Conservation (phyloP, 2,888 invertebrate genomes). For the Tetheella fluctuosa region DNA sequence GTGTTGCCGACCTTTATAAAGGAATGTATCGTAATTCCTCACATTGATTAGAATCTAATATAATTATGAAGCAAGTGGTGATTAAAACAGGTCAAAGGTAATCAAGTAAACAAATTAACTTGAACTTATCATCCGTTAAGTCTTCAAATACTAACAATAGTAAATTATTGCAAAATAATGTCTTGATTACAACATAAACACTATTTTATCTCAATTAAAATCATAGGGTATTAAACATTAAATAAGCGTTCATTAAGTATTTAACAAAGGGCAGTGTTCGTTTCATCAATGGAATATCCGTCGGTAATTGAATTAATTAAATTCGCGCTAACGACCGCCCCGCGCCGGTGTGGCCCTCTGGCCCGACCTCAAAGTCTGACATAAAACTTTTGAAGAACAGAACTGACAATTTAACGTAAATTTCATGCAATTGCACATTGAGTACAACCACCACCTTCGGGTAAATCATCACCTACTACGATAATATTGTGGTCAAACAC, state of each 20-base stretch:
- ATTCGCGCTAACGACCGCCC: not conserved
- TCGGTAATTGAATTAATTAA: slow-evolving; percentile 14
- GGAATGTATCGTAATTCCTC: too few relatives aligned
- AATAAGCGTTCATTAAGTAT: slow-evolving; percentile 8
- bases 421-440: too few relatives aligned
- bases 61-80: too few relatives aligned
- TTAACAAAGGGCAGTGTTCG: slow-evolving; percentile 16
- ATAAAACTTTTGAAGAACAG: not conserved
- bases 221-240: slow-evolving; percentile 6
- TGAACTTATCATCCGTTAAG: not conserved
- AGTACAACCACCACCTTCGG: too few relatives aligned
- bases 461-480: too few relatives aligned
- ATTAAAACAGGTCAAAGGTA: too few relatives aligned
- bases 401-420: not conserved
- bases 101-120: not conserved
- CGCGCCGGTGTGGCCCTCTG: not conserved
- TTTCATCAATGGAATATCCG: slow-evolving; percentile 14
- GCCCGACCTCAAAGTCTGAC: not conserved
- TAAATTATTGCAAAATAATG: not conserved
- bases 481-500: too few relatives aligned
- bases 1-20: too few relatives aligned
- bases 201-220: not conserved
- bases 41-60: too few relatives aligned
- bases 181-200: not conserved
- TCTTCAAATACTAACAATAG: not conserved